phyloP scores from a whole-genome alignment of 2,888 invertebrate genomes.

The Cabera pusaria region DNA sequence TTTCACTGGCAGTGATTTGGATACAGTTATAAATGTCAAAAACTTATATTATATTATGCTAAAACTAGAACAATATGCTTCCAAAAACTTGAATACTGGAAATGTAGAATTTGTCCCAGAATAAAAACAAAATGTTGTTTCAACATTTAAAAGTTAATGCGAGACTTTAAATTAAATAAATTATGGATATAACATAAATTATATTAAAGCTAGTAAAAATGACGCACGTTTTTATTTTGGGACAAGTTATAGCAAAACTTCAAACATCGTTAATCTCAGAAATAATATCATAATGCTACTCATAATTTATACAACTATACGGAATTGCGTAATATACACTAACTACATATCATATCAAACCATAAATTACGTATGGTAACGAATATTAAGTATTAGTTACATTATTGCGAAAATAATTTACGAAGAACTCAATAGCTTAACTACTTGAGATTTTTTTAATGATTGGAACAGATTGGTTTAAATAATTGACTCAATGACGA shows the following conservation, averaged over 20 bases:
- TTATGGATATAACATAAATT: no score
- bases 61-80: background rate
- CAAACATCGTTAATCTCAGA: no score
- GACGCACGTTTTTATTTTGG: background rate
- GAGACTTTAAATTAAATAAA: no score
- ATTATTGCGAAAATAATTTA: slow-evolving; percentile 14
- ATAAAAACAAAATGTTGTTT: no score
- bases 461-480: slow-evolving; percentile 16
- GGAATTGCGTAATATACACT: no score
- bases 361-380: slow-evolving; percentile 13
- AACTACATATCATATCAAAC: no score
- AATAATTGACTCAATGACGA: slow-evolving; percentile 38
- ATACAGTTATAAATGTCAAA: slow-evolving; percentile 13
- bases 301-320: no score
- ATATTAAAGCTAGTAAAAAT: no score
- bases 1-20: slow-evolving; percentile 31
- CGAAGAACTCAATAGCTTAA: slow-evolving; percentile 3
- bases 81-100: background rate
- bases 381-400: slow-evolving; percentile 3
- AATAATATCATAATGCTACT: no score
- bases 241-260: slow-evolving; percentile 1
- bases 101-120: background rate
- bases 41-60: slow-evolving; percentile 3
- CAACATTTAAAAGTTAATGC: no score
- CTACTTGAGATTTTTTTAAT: slow-evolving; percentile 8